Conservation (phyloP, 2,113 vertebrate species). For the Dendropsophus ebraccatus region DNA sequence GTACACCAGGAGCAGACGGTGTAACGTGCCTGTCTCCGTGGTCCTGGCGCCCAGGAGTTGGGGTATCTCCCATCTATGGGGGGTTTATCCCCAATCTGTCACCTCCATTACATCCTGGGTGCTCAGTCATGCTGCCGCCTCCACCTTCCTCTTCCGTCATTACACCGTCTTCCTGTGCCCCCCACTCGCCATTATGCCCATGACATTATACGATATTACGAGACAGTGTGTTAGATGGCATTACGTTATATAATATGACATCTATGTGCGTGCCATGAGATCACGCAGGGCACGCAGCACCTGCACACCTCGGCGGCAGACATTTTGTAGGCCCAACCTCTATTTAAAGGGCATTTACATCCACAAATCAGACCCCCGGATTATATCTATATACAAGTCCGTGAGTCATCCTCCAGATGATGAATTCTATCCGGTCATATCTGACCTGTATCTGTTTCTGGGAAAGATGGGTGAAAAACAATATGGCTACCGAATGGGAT, state of each 20-base stretch:
- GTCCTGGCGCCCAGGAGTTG: background rate
- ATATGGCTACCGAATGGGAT: background rate
- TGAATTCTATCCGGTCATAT: too few relatives aligned
- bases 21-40: background rate
- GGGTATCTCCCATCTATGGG: conserved; percentile 3
- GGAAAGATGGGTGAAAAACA: background rate
- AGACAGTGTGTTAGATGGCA: background rate
- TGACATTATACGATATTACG: background rate
- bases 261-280: background rate
- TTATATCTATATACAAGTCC: too few relatives aligned
- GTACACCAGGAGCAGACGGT: conserved; percentile 1
- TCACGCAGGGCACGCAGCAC: background rate
- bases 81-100: background rate
- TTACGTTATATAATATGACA: background rate
- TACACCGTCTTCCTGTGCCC: too few relatives aligned
- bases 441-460: background rate
- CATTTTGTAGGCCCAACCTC: background rate
- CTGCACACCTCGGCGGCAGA: background rate
- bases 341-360: background rate
- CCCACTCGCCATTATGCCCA: background rate
- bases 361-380: background rate
- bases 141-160: background rate
- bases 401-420: background rate
- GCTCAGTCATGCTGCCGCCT: conserved; percentile 5
- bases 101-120: background rate